Conservation (phyloP, 2,113 vertebrate genomes). For the Myrmecobius fasciatus region DNA sequence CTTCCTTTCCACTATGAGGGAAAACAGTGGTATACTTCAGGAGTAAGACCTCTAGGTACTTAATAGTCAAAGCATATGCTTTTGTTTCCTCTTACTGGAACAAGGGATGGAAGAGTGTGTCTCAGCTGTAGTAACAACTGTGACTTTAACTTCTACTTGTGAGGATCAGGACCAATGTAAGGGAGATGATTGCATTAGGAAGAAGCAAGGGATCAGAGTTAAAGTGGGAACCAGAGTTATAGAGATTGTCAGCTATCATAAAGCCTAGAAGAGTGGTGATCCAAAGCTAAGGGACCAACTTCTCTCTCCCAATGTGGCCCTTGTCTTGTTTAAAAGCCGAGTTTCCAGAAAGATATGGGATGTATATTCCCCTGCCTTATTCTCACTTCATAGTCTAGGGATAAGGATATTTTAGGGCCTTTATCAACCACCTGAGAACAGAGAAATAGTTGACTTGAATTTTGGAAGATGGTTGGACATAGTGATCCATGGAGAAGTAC, state of each 20-base stretch:
- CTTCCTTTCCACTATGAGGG: not conserved
- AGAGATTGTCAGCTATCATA: not conserved
- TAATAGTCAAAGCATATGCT: not conserved
- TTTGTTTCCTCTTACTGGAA: not conserved
- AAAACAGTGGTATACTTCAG: not conserved
- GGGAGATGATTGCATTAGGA: not conserved
- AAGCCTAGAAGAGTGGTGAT: not conserved
- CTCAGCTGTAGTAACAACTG: not conserved
- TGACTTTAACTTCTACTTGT: not conserved
- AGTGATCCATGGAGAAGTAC: not conserved
- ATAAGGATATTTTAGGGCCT: not conserved
- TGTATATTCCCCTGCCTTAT: not conserved
- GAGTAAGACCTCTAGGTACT: not conserved
- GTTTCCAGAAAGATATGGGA: not conserved
- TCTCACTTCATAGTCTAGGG: not conserved
- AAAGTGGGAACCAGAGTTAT: not conserved
- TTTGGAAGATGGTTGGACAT: not conserved
- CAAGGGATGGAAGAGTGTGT: not conserved
- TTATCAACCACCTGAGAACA: not conserved
- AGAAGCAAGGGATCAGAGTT: not conserved
- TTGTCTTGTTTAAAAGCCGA: not conserved
- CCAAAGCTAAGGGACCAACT: not conserved
- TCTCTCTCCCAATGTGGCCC: not conserved
- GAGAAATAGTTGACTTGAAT: not conserved
- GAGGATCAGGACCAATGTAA: not conserved